Percentiles rank a stretch among this genome's conserved stretches.
Evolutionary conservation across 2,888 invertebrate species (phyloP).

Genomic region (Lasius platythorax): DNA sequence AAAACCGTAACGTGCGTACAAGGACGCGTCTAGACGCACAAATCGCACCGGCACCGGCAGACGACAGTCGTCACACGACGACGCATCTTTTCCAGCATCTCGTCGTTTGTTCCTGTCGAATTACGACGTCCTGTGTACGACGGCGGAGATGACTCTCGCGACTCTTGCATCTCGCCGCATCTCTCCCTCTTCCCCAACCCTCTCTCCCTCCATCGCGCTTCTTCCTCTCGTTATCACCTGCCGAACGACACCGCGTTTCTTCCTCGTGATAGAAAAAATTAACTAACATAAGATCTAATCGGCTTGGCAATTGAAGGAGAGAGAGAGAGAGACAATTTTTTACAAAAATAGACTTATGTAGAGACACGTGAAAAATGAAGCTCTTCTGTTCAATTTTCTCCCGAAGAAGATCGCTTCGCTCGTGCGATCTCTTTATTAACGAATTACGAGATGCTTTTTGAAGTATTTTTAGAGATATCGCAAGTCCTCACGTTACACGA

Average conservation of each 20-base stretch:
- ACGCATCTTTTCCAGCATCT: conserved; percentile 42
- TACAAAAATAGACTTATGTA: neutral
- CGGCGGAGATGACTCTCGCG: neutral
- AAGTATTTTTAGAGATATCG: neutral
- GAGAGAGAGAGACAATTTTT: neutral
- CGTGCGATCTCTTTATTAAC: neutral
- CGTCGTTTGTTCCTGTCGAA: conserved; percentile 62
- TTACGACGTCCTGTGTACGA: conserved; percentile 33
- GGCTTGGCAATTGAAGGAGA: neutral
- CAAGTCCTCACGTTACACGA: neutral
- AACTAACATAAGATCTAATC: neutral
- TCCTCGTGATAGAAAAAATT: neutral
- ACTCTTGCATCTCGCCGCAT: neutral
- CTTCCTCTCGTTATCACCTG: neutral
- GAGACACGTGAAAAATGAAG: neutral
- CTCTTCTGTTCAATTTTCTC: neutral
- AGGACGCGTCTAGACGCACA: conserved; percentile 82
- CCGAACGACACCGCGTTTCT: neutral
- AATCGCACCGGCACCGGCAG: conserved; percentile 73
- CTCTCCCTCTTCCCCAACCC: neutral
- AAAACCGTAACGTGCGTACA: conserved; percentile 69
- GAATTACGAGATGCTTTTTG: neutral
- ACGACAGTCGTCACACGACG: conserved; percentile 58
- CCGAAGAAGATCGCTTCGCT: neutral
- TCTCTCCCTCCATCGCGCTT: neutral